These are phyloP conservation scores for Sebastes glaucus DNA, from an alignment of 2,797 vertebrate species.

Conservation along the genomic window DNA sequence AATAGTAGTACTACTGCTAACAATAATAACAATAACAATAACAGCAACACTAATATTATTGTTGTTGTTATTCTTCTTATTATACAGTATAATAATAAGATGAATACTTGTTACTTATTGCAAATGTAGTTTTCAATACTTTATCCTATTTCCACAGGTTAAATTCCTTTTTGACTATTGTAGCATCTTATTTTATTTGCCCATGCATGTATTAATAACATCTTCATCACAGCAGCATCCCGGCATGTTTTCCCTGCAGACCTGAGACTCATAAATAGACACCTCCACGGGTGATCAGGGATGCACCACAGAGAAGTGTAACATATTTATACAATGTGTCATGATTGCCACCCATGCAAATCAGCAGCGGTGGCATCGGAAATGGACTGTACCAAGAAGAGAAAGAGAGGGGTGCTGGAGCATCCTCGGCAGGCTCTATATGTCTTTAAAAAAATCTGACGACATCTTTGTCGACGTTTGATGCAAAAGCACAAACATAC, in stretches of 20 bases:
- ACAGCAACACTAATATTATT: background rate
- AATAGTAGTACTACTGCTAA: no score
- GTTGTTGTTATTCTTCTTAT: no score
- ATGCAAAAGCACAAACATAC: accelerated
- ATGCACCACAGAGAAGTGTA: constrained; percentile 42
- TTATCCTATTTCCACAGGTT: background rate
- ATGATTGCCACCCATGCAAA: constrained; percentile 68
- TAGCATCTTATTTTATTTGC: background rate
- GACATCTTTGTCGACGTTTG: accelerated
- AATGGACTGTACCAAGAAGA: constrained; percentile 71
- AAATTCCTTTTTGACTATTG: background rate
- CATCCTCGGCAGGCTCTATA: background rate
- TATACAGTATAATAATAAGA: background rate
- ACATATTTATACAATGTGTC: constrained; percentile 69
- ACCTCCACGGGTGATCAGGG: background rate
- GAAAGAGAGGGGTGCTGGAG: background rate
- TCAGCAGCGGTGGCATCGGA: constrained; percentile 65
- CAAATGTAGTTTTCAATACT: background rate
- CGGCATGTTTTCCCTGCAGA: background rate
- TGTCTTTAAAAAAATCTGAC: background rate
- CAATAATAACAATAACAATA: background rate
- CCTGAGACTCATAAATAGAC: constrained; percentile 5
- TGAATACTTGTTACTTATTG: background rate
- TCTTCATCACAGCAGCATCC: background rate
- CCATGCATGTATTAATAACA: background rate